Percentiles rank a stretch among this genome's conserved stretches.
Conservation (phyloP, 2,888 invertebrate genomes). For the Xanthia togata region DNA sequence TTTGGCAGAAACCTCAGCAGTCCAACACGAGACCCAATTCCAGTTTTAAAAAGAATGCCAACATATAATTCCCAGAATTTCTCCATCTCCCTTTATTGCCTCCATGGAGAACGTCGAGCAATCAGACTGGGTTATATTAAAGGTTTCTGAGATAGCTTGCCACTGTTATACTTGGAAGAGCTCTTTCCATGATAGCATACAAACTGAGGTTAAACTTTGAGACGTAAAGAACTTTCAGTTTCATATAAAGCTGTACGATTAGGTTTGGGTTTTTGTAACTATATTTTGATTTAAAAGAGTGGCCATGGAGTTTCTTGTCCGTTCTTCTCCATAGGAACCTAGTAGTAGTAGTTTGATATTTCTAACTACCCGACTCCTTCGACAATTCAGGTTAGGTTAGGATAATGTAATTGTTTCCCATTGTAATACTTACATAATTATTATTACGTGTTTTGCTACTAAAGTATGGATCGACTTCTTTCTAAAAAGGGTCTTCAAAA, state of each 20-base stretch:
- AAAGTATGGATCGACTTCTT: background rate
- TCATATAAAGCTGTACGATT: background rate
- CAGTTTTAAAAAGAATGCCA: slow-evolving; percentile 3
- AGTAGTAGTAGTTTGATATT: background rate
- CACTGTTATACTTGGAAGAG: background rate
- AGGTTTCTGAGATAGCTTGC: background rate
- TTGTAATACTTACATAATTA: background rate
- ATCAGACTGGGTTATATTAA: slow-evolving; percentile 18
- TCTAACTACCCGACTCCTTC: no score
- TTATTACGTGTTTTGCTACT: background rate
- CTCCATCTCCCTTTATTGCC: slow-evolving; percentile 8
- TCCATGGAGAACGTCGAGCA: slow-evolving; percentile 15
- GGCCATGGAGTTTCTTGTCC: background rate
- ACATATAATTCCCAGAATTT: slow-evolving; percentile 9
- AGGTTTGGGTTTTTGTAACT: background rate
- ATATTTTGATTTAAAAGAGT: background rate
- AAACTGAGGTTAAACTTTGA: background rate
- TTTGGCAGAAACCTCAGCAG: background rate
- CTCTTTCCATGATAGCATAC: background rate
- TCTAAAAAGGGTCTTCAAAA: background rate
- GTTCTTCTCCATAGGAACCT: no score
- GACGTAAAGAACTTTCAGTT: background rate
- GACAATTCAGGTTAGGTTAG: background rate
- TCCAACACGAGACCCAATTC: slow-evolving; percentile 10
- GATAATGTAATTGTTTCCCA: background rate